Base-by-base conservation (phyloP, 2,113 vertebrate genomes). In the Rhagologus leucostigma region DNA sequence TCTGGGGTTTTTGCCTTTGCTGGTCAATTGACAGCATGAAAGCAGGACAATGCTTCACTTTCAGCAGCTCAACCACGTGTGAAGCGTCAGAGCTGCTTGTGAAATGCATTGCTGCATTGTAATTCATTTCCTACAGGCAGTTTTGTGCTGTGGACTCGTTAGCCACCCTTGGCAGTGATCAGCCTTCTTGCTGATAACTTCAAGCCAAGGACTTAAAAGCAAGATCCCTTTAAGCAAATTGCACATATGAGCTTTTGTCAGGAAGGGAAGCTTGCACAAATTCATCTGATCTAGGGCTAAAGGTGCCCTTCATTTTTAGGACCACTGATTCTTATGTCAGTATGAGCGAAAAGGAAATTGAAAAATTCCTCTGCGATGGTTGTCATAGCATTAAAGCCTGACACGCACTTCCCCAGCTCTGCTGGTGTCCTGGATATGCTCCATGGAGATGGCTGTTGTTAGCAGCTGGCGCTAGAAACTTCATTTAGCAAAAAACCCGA, bases 371-470 rank as follows among this genome's bases (percentile, higher is more conserved):
- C 10, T 1, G 24, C 3, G 7, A 20, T 64, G 69, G 85, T 78
- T 96, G 92, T 86, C 60, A 92, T 68, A 49, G 92, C 55, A 84
- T 39, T 81, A 80, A 80, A 81, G 71, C 85, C 73, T 60, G 60
- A 78, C 4, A 6, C 0, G 1, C 35, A 77, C 39, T 55, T 91
- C 50, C 59, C 39, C n/a, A 30, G 50, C 83, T 90, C 90, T 53
- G 76, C 79, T 64, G 73, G 64, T 78, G 52, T 81, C 76, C 49
- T 92, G 76, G 57, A 52, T 8, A 1, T 23, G 59, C 37, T 89
- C 50, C 39, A 11, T 13, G 4, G 75, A 77, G 67, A 44, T 14
- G 67, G n/a, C 52, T 88, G 47, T 33, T 87, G 74, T 65, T 71
- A 77, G 73, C 85, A 93, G 92, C 85, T 94, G 85, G 42, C 9